Base-by-base conservation (phyloP, 2,797 vertebrate species). In the Pseudomugil gertrudae region DNA sequence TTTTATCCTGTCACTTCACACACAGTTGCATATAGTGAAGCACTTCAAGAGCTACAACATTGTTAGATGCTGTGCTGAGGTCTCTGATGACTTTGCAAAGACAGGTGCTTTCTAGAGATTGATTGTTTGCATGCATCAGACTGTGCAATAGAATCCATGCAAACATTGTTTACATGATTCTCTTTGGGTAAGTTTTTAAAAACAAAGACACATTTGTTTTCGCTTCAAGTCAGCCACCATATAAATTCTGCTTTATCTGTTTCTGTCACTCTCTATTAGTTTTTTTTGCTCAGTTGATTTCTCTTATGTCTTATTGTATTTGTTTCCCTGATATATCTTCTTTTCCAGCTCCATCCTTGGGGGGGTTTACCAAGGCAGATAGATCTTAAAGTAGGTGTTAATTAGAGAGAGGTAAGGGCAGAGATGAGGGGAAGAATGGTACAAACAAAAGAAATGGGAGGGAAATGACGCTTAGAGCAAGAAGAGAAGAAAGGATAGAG, bases 301-400 rank as follows among this genome's bases (percentile, higher is more conserved):
- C 40, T 56, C 43, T 72, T 78, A 57, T 72, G 65, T 71, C 62
- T 73, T 70, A 63, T 68, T 85, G 63, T 85, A 72, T 84, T 75
- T 82, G 78, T 85, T 76, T 78, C 67, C 60, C 48, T 63, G 36
- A 67, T 55, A 27, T 38, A n/a, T 68, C 72, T 66, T 47, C 65
- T 65, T 81, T 76, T 66, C 76, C 74, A 75, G 70, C 72, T 67
- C 53, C 24, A 21, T 84, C 85, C 84, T 79, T 33, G 2, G 85
- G 84, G n/a, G 78, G 47, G 76, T 43, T 87, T 79, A 57, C 69
- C 66, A 62, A 80, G 72, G 72, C 80, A 83, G 77, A 86, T 71
- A 80, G 72, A 82, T 83, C 75, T 64, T 72, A 63, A 74, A 60
- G 78, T 79, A 87, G 83, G 87, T 90, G 89, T 89, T 91, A 90